Evolutionary conservation across 2,113 vertebrate genomes (phyloP).

Genomic region (Xiphorhynchus elegans): DNA sequence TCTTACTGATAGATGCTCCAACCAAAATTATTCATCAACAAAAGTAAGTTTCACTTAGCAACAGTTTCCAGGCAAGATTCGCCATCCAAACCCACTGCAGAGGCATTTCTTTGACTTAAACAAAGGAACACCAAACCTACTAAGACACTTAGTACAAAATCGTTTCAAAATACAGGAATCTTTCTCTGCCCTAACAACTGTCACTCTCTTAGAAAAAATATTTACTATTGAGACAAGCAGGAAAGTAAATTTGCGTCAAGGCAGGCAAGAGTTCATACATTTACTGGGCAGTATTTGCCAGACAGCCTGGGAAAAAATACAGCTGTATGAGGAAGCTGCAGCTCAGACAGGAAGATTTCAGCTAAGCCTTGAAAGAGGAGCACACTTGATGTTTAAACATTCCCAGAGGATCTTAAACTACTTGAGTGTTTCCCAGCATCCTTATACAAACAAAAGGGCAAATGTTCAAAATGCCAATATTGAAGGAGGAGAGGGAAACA

Average conservation of each 20-base stretch:
- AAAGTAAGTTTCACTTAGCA: slow-evolving; percentile 25
- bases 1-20: background rate
- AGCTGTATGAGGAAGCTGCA: background rate
- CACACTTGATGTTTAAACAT: background rate
- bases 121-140: background rate
- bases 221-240: background rate
- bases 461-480: background rate
- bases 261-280: background rate
- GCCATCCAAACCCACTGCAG: background rate
- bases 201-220: background rate
- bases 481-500: background rate
- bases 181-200: background rate
- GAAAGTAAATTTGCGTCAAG: background rate
- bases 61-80: slow-evolving; percentile 26
- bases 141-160: background rate
- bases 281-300: background rate
- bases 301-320: background rate
- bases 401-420: background rate
- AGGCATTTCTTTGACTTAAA: background rate
- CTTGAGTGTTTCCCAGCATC: background rate
- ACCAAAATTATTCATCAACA: background rate
- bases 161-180: background rate
- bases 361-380: background rate
- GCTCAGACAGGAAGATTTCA: background rate
- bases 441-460: background rate